Evolutionary conservation across 2,113 vertebrate species (phyloP).

Genomic region (Pseudorectes ferrugineus): DNA sequence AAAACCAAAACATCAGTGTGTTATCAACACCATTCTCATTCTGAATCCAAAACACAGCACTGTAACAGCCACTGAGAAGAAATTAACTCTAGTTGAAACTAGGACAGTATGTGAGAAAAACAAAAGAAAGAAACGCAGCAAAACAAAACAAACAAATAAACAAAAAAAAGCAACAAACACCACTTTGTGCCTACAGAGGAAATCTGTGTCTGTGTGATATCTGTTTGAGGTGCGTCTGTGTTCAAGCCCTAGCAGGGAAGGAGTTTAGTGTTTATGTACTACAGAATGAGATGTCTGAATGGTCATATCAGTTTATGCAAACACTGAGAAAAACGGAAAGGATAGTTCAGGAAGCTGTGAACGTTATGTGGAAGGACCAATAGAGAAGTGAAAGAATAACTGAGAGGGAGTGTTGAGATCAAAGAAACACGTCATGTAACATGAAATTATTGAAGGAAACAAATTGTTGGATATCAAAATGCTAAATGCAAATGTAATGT

Average conservation of each 20-base stretch:
- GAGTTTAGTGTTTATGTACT: background rate
- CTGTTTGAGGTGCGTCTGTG: background rate
- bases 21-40: background rate
- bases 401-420: background rate
- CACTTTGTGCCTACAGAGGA: background rate
- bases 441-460: background rate
- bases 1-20: background rate
- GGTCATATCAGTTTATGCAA: background rate
- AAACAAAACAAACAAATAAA: background rate
- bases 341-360: background rate
- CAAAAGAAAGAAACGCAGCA: background rate
- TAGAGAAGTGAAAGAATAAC: background rate
- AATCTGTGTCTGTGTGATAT: background rate
- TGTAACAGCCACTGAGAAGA: background rate
- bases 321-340: background rate
- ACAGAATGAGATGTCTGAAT: background rate
- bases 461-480: background rate
- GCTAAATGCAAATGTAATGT: background rate
- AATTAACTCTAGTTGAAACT: background rate
- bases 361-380: background rate
- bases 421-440: background rate
- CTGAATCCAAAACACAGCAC: background rate
- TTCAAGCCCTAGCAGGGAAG: background rate
- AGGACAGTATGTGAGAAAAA: background rate
- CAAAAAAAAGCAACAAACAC: background rate